Evolutionary conservation across 2,113 vertebrate species (phyloP).

Genomic region (Cochlearius cochlearius): DNA sequence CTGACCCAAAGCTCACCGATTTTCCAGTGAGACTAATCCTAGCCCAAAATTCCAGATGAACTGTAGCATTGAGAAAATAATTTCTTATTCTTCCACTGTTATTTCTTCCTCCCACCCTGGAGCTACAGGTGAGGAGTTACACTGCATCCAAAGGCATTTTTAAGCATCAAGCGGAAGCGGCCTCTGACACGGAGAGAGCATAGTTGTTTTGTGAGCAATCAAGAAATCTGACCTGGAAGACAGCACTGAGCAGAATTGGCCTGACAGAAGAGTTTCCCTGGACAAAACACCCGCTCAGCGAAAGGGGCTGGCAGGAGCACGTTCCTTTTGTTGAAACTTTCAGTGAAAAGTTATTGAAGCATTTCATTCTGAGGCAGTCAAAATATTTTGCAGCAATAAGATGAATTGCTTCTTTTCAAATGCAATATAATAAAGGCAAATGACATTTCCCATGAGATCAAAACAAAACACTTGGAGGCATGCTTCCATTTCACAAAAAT

Average conservation of each 20-base stretch:
- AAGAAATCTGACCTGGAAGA: background rate
- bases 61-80: background rate
- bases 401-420: background rate
- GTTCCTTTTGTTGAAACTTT: background rate
- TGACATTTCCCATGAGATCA: background rate
- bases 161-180: background rate
- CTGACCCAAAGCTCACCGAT: background rate
- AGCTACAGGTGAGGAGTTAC: background rate
- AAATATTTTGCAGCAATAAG: slow-evolving; percentile 17
- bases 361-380: slow-evolving; percentile 1
- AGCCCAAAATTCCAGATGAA: background rate
- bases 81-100: background rate
- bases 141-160: background rate
- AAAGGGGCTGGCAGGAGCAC: background rate
- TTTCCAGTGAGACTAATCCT: background rate
- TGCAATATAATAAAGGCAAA: slow-evolving; percentile 17
- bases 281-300: background rate
- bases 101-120: background rate
- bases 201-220: background rate
- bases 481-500: background rate
- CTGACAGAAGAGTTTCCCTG: background rate
- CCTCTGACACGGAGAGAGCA: background rate
- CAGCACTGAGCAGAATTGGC: background rate
- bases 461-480: background rate
- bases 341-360: background rate